Base-by-base conservation (phyloP, 53 echinoderm and acorn worm genomes). In the Stichopus horrens region DNA sequence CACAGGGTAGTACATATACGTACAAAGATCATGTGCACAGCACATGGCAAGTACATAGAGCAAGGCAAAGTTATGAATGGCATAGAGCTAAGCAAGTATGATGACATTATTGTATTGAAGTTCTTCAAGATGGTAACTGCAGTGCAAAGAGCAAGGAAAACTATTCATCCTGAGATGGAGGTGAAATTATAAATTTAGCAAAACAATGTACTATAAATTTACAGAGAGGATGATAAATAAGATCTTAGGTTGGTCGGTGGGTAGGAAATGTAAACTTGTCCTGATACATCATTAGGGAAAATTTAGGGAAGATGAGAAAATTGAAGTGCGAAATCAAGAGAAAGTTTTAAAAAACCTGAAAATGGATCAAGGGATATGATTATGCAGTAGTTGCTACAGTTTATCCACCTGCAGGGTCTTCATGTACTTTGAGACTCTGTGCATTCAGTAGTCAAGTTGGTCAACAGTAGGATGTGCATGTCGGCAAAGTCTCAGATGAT, bases 161-260 rank as follows among this genome's bases (percentile, higher is more conserved):
- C 37, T 37, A 37, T 37, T 37, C 37, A 37, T 37, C 2, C 37
- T 37, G 37, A 37, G 37, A 37, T 37, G 37, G 2, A 37, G 37
- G 37, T 37, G 37, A 2, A 37, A 37, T 37, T 37, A 37, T 37
- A 37, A 0, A 37, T 37, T 37, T 37, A 37, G 37, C 3, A 67
- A 67, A 14, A n/a, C 11, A 67, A 67, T 11, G 68, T 11, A 67
- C 11, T 67, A n/a, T 67, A 67, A n/a, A 3, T 67, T 14, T 11
- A 67, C n/a, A n/a, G 68, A 67, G 68, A 67, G 68, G 68, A n/a
- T 67, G n/a, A 67, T 4, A n/a, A 67, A 67, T 67, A 67, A n/a
- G 11, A 67, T 67, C n/a, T 67, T 14, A 67, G n/a, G 68, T 11
- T 11, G n/a, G 11, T 14, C n/a, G 68, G n/a, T 67, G 68, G 11